Evolutionary conservation across 2,113 vertebrate species (phyloP), one percentile per base, ranked within the genome.

Genomic region (Engraulis encrasicolus): DNA sequence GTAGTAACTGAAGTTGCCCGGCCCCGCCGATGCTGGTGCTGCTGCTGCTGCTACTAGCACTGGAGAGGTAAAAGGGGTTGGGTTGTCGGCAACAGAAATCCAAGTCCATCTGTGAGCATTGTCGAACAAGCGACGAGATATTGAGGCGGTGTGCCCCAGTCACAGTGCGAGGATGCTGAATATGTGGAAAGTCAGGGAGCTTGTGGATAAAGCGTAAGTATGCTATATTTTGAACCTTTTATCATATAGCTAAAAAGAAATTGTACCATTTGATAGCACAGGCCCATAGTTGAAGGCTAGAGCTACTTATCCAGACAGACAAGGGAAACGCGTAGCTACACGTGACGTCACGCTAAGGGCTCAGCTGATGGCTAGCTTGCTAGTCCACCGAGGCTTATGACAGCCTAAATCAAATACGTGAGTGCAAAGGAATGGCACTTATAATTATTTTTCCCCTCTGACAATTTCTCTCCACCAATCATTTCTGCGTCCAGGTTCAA

Each of bases 191-290:
- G 97, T 99, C 91, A 93, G 97, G 89, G 98, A 99, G 94, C 93
- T 99, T 91, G 97, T 99, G 95, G 98, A 99, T 94, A 99, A 99
- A 96, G 98, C 97, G 98, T 99, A 94, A 99, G 98, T 99, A 96
- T 87, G 54, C 82, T 45, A 45, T 45, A 9, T 45, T 89, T 66
- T 80, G 27, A 31, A 6, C 49, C 85, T 82, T 85, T 50, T 40
- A 37, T 78, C 40, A 49, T 74, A n/a, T n/a, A n/a, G n/a, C n/a
- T n/a, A 38, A 78, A 77, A 50, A 11, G 79, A 82, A 82, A 78
- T 85, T 78, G 37, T 78, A 19, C 84, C 61, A 38, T 81, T 74
- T 74, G 66, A 34, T 74, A 84, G 36, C 45, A 18, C 48, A 88
- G 90, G 85, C 88, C 86, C 83, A 80, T 86, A 82, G 82, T 82